Conservation (phyloP, 2,797 vertebrate species). For the Rhynchotus rufescens region DNA sequence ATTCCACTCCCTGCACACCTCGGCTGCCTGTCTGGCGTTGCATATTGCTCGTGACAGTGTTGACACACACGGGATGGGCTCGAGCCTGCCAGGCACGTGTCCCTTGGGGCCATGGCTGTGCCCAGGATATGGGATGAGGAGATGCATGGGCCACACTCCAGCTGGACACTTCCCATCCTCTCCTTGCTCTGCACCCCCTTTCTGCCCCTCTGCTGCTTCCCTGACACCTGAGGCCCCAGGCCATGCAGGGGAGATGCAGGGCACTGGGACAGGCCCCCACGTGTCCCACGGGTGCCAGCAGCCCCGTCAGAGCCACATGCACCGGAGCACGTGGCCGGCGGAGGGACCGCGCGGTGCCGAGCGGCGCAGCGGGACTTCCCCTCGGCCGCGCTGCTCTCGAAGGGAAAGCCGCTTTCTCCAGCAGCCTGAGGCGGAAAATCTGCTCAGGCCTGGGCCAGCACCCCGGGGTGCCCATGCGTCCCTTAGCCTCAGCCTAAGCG, state of each 20-base stretch:
- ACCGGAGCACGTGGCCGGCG: neutral
- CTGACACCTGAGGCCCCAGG: neutral
- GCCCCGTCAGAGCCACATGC: accelerated
- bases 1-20: accelerated
- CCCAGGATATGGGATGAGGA: neutral
- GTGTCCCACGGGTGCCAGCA: neutral
- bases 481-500: too few relatives aligned
- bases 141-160: neutral
- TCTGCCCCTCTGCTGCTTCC: neutral
- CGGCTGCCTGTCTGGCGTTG: accelerated
- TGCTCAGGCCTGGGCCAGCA: neutral
- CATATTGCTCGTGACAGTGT: neutral
- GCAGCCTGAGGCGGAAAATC: neutral
- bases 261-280: neutral
- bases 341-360: accelerated
- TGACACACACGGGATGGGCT: neutral
- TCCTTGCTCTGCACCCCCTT: neutral
- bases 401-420: conserved; percentile 15
- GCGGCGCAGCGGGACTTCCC: neutral
- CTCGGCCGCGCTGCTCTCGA: neutral
- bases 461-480: neutral
- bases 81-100: neutral
- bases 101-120: neutral
- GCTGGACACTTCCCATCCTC: neutral
- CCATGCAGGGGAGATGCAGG: neutral